Percentiles rank a stretch among this genome's conserved stretches.
Evolutionary conservation across 2,888 invertebrate genomes (phyloP).

Genomic region (Amphipyra berbera): DNA sequence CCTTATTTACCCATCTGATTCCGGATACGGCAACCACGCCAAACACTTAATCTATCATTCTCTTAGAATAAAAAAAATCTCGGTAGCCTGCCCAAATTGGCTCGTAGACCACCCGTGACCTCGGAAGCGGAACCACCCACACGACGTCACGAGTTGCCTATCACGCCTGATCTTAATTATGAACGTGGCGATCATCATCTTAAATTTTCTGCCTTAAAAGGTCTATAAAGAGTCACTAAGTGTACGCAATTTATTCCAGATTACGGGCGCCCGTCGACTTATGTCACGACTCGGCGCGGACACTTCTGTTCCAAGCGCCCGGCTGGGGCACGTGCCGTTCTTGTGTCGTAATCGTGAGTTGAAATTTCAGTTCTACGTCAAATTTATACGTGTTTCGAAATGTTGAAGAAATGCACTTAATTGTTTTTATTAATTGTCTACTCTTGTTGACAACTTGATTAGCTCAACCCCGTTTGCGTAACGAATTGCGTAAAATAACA

Average conservation of each 20-base stretch:
- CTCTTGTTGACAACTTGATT: slow-evolving; percentile 2
- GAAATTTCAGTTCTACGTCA: slow-evolving; percentile 33
- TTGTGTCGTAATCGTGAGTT: slow-evolving; percentile 65
- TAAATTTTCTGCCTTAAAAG: slow-evolving; percentile 88
- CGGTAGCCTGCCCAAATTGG: slow-evolving; percentile 71
- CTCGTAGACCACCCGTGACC: slow-evolving; percentile 79
- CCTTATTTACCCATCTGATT: slow-evolving; percentile 46
- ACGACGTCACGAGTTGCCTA: slow-evolving; percentile 83
- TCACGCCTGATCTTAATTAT: slow-evolving; percentile 87
- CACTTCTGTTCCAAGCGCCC: slow-evolving; percentile 80
- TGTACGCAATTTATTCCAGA: slow-evolving; percentile 88
- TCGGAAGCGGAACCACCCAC: slow-evolving; percentile 89
- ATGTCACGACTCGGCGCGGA: slow-evolving; percentile 85
- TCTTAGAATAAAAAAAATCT: slow-evolving; percentile 52
- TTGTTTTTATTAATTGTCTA: slow-evolving; percentile 21
- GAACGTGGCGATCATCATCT: slow-evolving; percentile 89
- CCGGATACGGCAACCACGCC: slow-evolving; percentile 50
- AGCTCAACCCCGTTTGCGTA: slow-evolving; percentile 13
- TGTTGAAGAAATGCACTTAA: slow-evolving; percentile 17
- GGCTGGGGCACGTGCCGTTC: slow-evolving; percentile 73
- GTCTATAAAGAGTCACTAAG: slow-evolving; percentile 88
- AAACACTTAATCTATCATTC: slow-evolving; percentile 67
- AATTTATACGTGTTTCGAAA: slow-evolving; percentile 32
- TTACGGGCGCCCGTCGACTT: slow-evolving; percentile 80
- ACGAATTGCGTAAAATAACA: slow-evolving; percentile 15